Evolutionary conservation across 2,797 vertebrate species (phyloP), one percentile per base, ranked within the genome.

Genomic region (Podarcis siculus): DNA sequence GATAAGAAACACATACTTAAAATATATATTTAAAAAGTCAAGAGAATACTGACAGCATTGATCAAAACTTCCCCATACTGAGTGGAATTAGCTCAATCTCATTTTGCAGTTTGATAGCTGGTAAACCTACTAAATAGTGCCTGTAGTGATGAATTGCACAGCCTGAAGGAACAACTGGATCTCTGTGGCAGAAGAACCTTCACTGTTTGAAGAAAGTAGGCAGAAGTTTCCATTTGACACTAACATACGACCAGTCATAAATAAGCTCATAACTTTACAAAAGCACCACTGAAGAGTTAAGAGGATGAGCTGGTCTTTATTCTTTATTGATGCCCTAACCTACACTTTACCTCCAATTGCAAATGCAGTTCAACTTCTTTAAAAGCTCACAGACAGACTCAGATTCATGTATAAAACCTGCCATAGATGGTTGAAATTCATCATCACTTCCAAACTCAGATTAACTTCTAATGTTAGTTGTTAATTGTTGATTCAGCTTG

Each of bases 381-480:
- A 49, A 49, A 49, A 49, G 49, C 49, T 55, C 13, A 55, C 49
- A 55, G 49, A 4, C 49, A 55, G 49, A 13, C 49, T 49, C 49
- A 49, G 12, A 49, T 49, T 49, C 13, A 55, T 55, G 49, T 55
- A 55, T 55, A 55, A 55, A 55, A 55, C 49, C 49, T 55, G 49
- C 15, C 49, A 55, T 4, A 55, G 13, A 4, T 55, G 49, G 13
- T 1, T 55, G 49, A 55, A 55, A 55, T 13, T 55, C 49, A 55
- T 15, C 13, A 55, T 55, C 49, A 55, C 49, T 55, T 55, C 13
- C 84, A 86, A 42, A 79, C 90, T 84, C 81, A 82, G 64, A 92
- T 91, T 79, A 84, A 42, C 15, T 90, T 58, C 88, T 91, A 90
- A 7, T 87, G 90, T 17, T 86, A 83, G 35, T 17, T 67, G 85